These are phyloP conservation scores for Lagocephalus sceleratus DNA, from an alignment of 2,797 vertebrate species.

Conservation along the genomic window DNA sequence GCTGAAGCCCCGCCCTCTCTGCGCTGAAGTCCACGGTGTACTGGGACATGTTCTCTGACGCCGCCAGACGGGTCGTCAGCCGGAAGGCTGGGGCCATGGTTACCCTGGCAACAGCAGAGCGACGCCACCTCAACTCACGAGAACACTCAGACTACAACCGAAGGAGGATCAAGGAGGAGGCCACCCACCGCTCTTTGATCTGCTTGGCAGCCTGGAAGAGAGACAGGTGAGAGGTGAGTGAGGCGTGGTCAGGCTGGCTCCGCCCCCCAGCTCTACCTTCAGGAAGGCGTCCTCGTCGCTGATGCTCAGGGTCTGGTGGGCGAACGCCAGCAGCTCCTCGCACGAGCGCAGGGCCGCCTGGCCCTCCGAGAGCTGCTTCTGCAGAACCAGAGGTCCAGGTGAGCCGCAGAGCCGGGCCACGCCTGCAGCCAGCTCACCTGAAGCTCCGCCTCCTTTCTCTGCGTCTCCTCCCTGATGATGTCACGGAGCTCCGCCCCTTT, in stretches of 20 bases:
- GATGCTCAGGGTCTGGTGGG: conserved; percentile 40
- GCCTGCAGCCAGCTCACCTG: conserved; percentile 25
- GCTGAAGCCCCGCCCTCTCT: conserved; percentile 82
- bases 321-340: conserved; percentile 51
- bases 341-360: conserved; percentile 32
- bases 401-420: no score
- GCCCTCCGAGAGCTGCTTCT: conserved; percentile 47
- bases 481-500: conserved; percentile 35
- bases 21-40: conserved; percentile 87
- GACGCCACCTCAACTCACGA: not conserved
- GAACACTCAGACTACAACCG: no score
- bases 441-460: conserved; percentile 53
- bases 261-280: conserved; percentile 1
- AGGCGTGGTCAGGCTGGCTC: not conserved
- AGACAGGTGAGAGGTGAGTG: conserved; percentile 18
- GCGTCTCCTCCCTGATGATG: conserved; percentile 37
- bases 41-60: conserved; percentile 87
- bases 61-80: conserved; percentile 83
- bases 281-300: conserved; percentile 51
- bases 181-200: conserved; percentile 93
- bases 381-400: no score
- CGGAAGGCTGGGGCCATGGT: conserved; percentile 91
- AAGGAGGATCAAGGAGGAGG: conserved; percentile 16
- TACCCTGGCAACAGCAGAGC: conserved; percentile 72
- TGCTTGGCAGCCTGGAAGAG: conserved; percentile 88